Percentiles rank a stretch among this genome's conserved stretches.
Conservation (phyloP, 2,888 invertebrate genomes). For the Tanypteryx hageni region DNA sequence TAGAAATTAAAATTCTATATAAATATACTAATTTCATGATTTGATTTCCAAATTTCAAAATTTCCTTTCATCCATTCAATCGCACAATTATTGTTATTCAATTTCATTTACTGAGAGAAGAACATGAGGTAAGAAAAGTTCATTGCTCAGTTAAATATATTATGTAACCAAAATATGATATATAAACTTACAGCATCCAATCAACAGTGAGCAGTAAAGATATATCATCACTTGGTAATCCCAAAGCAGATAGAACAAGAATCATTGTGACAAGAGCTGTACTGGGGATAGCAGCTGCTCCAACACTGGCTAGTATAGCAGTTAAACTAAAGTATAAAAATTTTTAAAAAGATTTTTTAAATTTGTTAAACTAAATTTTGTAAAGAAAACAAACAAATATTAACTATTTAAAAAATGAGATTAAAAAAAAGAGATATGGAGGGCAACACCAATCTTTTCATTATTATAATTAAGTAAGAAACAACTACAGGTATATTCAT, state of each 20-base stretch:
- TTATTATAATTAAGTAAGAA: no score
- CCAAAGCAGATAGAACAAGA: constrained; percentile 81
- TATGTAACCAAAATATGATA: no score
- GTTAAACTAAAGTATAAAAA: constrained; percentile 76
- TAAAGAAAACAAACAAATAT: background rate
- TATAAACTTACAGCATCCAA: constrained; percentile 80
- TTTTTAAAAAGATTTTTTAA: background rate
- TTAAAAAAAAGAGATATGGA: no score
- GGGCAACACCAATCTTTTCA: no score
- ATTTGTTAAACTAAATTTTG: constrained; percentile 67
- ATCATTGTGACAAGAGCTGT: constrained; percentile 83
- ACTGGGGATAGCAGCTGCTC: constrained; percentile 82
- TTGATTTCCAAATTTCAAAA: no score
- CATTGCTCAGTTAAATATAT: no score
- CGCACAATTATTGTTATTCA: no score
- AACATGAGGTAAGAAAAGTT: background rate
- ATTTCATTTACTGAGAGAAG: background rate
- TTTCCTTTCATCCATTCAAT: no score
- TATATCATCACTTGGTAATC: constrained; percentile 81
- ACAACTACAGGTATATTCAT: no score
- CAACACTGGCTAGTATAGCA: constrained; percentile 82
- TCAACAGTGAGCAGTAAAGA: constrained; percentile 82
- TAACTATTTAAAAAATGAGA: background rate
- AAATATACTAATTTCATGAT: no score
- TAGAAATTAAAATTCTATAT: no score